Conservation (phyloP, 2,797 vertebrate species). For the Buceros bicornis region DNA sequence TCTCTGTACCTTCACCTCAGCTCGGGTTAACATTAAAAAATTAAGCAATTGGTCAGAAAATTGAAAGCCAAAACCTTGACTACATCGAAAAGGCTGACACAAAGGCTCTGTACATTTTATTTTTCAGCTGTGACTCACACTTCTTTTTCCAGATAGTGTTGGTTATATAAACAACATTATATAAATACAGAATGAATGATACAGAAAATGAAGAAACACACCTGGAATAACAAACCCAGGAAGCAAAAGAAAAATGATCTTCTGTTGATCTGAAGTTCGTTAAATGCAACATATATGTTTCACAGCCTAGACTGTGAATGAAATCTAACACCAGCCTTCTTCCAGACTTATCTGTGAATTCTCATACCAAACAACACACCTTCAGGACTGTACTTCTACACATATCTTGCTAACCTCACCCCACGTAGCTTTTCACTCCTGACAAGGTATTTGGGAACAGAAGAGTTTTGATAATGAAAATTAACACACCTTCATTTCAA, state of each 20-base stretch:
- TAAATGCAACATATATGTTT: neutral
- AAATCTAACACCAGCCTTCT: neutral
- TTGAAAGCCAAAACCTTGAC: neutral
- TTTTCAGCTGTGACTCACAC: neutral
- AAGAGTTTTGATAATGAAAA: neutral
- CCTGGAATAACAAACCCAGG: slow-evolving; percentile 34
- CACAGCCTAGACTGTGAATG: neutral
- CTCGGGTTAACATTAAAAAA: neutral
- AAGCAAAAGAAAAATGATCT: neutral
- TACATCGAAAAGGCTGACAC: neutral
- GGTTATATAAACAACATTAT: neutral
- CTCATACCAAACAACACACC: neutral
- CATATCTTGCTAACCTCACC: neutral
- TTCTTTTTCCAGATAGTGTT: neutral
- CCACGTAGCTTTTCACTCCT: neutral
- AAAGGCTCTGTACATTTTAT: neutral
- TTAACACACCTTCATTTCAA: neutral
- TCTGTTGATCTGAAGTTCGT: neutral
- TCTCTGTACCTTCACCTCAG: neutral
- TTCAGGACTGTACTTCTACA: neutral
- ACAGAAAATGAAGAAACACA: neutral
- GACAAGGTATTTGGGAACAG: neutral
- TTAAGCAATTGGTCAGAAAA: neutral
- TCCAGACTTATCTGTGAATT: neutral
- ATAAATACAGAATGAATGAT: neutral